These are phyloP conservation scores for Brachystomella parvula DNA, from an alignment of 1,140 invertebrate species.

Conservation along the genomic window DNA sequence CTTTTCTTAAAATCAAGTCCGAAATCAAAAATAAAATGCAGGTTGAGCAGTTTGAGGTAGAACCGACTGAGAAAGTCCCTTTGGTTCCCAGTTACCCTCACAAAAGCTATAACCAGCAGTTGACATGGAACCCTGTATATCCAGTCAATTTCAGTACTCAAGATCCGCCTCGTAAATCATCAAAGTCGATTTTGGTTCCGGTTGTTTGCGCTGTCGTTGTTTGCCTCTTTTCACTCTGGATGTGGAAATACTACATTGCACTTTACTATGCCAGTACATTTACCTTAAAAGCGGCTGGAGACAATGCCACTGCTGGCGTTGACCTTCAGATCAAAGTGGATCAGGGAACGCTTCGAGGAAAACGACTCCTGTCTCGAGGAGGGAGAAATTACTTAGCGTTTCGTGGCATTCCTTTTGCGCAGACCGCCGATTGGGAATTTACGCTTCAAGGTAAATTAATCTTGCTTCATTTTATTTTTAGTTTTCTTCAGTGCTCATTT, in stretches of 20 bases:
- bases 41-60: too few relatives aligned
- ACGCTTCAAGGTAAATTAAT: conserved; percentile 21
- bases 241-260: not conserved
- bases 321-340: not conserved
- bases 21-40: too few relatives aligned
- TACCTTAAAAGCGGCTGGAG: not conserved
- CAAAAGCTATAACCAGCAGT: too few relatives aligned
- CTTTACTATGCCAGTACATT: not conserved
- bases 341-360: conserved; percentile 4
- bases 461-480: not conserved
- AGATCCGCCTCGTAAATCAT: not conserved
- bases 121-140: too few relatives aligned
- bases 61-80: too few relatives aligned
- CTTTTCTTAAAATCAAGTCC: too few relatives aligned
- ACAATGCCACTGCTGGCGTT: not conserved
- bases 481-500: not conserved
- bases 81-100: too few relatives aligned
- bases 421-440: conserved; percentile 20
- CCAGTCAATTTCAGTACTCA: too few relatives aligned
- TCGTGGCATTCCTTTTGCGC: conserved; percentile 24
- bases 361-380: not conserved
- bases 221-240: not conserved
- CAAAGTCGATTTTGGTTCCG: not conserved
- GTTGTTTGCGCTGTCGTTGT: not conserved
- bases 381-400: conserved; percentile 20